A percentile compares a stretch with the other conserved stretches of the same genome.
Conservation (phyloP, 2,113 vertebrate genomes). For the Nipponia nippon region DNA sequence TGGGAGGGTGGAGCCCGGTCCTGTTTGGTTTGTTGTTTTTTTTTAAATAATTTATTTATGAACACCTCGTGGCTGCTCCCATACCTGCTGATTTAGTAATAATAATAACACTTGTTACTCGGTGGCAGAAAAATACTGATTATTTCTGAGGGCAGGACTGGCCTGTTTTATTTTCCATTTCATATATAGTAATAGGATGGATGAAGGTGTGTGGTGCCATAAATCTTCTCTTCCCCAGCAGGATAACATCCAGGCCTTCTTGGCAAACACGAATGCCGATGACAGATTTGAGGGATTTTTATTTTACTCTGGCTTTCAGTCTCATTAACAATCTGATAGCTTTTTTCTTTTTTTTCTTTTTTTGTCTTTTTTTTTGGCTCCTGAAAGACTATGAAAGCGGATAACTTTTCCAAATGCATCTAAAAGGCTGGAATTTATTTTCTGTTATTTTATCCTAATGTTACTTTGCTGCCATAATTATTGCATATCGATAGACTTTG, state of each 20-base stretch:
- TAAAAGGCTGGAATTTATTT: constrained; percentile 22
- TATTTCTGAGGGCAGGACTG: constrained; percentile 1
- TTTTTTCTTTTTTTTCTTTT: background rate
- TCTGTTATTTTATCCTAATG: background rate
- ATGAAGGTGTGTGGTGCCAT: background rate
- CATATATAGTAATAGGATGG: constrained; percentile 10
- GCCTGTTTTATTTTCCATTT: constrained; percentile 40
- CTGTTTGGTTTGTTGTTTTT: background rate
- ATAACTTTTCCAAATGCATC: constrained; percentile 22
- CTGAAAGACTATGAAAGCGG: background rate
- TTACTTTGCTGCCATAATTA: background rate
- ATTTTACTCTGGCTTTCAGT: constrained; percentile 39
- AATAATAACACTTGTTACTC: constrained; percentile 14
- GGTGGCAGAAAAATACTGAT: constrained; percentile 23
- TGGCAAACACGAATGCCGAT: constrained; percentile 3
- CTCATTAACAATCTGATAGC: constrained; percentile 43
- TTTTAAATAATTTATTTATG: background rate
- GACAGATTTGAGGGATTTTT: constrained; percentile 47
- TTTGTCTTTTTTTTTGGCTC: background rate
- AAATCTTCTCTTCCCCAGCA: constrained; percentile 27
- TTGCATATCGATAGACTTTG: background rate
- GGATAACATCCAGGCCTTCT: constrained; percentile 44
- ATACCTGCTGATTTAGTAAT: background rate
- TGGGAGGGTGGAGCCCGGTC: background rate
- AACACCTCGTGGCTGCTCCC: background rate